Evolutionary conservation across 1,140 invertebrate genomes (phyloP).

Genomic region (Chrysoperla carnea): DNA sequence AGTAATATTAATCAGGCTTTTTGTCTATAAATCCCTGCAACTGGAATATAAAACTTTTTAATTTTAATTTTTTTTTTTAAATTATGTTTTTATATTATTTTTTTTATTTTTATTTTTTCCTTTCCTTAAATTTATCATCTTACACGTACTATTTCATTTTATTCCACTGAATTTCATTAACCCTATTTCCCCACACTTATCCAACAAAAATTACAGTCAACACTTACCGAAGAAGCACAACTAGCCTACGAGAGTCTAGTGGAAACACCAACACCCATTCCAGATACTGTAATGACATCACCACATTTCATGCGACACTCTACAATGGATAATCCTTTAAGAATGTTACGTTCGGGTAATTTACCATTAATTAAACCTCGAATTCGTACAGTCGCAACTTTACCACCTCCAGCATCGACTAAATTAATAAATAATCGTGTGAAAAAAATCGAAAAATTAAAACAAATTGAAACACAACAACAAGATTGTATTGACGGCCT

Average conservation of each 20-base stretch:
- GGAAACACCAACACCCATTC: constrained; percentile 31
- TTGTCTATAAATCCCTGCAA: no score
- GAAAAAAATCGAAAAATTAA: background rate
- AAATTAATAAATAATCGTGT: background rate
- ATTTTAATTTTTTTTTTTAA: constrained; percentile 3
- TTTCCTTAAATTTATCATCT: constrained; percentile 15
- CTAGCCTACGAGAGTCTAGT: constrained; percentile 84
- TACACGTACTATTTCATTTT: constrained; percentile 20
- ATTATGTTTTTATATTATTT: constrained; percentile 8
- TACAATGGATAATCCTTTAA: constrained; percentile 38
- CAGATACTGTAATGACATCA: background rate
- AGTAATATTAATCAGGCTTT: no score
- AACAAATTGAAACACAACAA: background rate
- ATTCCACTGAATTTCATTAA: constrained; percentile 20
- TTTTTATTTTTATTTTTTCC: constrained; percentile 15
- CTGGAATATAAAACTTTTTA: no score
- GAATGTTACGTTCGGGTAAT: constrained; percentile 49
- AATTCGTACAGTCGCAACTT: constrained; percentile 14
- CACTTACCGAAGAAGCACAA: constrained; percentile 65
- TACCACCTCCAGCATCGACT: background rate
- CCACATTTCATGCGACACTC: background rate
- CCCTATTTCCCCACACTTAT: constrained; percentile 12
- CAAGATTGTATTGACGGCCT: background rate
- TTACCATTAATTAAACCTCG: constrained; percentile 30
- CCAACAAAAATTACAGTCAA: constrained; percentile 33